Percentiles rank a stretch among this genome's conserved stretches.
Evolutionary conservation across 2,888 invertebrate species (phyloP).

Genomic region (Notodonta ziczac): DNA sequence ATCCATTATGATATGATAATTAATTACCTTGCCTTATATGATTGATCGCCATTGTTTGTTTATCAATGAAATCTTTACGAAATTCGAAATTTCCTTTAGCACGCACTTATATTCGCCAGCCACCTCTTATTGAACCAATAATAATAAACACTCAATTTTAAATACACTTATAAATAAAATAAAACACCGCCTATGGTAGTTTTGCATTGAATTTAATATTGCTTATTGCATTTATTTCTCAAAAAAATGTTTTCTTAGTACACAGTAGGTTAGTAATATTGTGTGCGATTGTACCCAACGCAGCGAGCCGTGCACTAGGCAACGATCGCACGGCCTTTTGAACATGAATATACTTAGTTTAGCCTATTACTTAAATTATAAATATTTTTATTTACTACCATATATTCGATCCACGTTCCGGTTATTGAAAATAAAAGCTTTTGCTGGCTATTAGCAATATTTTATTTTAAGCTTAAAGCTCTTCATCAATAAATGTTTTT

Average conservation of each 20-base stretch:
- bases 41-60: slow-evolving; percentile 22
- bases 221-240: too few relatives aligned
- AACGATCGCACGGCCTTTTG: slow-evolving; percentile 38
- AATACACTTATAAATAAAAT: too few relatives aligned
- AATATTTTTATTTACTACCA: slow-evolving; percentile 13
- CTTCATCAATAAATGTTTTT: too few relatives aligned
- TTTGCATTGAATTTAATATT: too few relatives aligned
- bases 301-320: slow-evolving; percentile 32
- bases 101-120: not conserved
- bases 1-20: slow-evolving; percentile 19
- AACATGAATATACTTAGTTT: slow-evolving; percentile 16
- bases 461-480: too few relatives aligned
- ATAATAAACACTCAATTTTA: too few relatives aligned
- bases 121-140: too few relatives aligned
- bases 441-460: too few relatives aligned
- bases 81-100: not conserved
- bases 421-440: not conserved
- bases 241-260: too few relatives aligned
- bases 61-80: slow-evolving; percentile 11
- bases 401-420: not conserved
- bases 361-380: slow-evolving; percentile 21
- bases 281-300: slow-evolving; percentile 21
- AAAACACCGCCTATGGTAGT: too few relatives aligned
- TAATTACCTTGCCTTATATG: slow-evolving; percentile 13
- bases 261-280: not conserved